Evolutionary conservation across 2,888 invertebrate species (phyloP), one percentile per base, ranked within the genome.

Genomic region (Hirudinaria manillensis): DNA sequence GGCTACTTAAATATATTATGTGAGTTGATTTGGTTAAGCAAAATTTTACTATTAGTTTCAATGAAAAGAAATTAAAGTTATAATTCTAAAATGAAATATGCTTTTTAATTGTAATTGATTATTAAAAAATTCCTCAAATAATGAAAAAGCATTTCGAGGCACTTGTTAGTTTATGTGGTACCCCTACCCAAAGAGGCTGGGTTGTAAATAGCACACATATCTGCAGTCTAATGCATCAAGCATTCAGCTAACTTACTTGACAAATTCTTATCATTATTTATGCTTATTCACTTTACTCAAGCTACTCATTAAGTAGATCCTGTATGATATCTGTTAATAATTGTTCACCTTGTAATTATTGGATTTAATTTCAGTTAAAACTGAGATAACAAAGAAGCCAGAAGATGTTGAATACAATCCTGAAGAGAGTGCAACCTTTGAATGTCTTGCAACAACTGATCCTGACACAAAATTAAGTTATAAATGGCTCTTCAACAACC

Each of bases 1-100:
- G 79, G 76, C 16, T 79, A 77, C 72, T 56, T 79, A 55, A 79
- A 79, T 56, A 77, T 79, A 4, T 65, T 77, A n/a, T 70, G 79
- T 79, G 72, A 75, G 77, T 77, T 36, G 19, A 24, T 38, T 32
- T 72, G n/a, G n/a, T n/a, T n/a, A n/a, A n/a, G n/a, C n/a, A 55
- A 29, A 3, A 29, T 27, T 72, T 29, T 24, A 16, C 1, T 21
- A 45, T 45, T 7, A 16, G 45, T 4, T 45, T 10, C 45, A 45
- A n/a, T n/a, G n/a, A n/a, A n/a, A n/a, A n/a, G n/a, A n/a, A n/a
- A n/a, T n/a, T n/a, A n/a, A n/a, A n/a, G n/a, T n/a, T n/a, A n/a
- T n/a, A n/a, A n/a, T n/a, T n/a, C n/a, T n/a, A n/a, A n/a, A n/a
- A n/a, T n/a, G n/a, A n/a, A n/a, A n/a, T n/a, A n/a, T n/a, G n/a